Conservation (phyloP, 2,888 invertebrate species). For the Dryocosmus kuriphilus region DNA sequence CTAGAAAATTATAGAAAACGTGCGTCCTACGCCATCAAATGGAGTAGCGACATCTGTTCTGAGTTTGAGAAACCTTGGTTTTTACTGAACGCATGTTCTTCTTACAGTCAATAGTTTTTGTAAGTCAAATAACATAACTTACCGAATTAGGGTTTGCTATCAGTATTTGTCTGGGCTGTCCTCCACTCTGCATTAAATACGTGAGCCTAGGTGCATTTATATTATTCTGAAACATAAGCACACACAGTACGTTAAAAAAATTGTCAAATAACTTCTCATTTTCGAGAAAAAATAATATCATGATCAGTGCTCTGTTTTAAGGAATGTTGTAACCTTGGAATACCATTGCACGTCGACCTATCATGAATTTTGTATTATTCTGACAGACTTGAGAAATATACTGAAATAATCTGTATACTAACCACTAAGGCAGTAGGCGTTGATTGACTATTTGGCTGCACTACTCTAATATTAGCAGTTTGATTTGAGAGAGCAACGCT, state of each 20-base stretch:
- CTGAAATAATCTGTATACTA: slow-evolving; percentile 46
- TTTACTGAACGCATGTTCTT: no score
- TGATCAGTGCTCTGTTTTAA: no score
- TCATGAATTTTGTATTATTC: not conserved
- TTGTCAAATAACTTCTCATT: no score
- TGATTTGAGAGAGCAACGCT: slow-evolving; percentile 67
- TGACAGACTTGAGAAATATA: not conserved
- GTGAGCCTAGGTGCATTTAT: slow-evolving; percentile 69
- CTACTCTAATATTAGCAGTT: slow-evolving; percentile 68
- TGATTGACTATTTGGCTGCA: slow-evolving; percentile 69
- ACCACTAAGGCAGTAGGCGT: slow-evolving; percentile 73
- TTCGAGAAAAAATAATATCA: no score
- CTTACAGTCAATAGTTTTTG: not conserved
- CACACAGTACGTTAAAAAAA: no score
- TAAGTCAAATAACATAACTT: slow-evolving; percentile 47
- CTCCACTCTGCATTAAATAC: slow-evolving; percentile 73
- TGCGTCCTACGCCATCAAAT: no score
- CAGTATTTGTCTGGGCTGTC: slow-evolving; percentile 69
- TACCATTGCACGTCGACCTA: no score
- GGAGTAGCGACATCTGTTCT: no score
- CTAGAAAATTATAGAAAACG: no score
- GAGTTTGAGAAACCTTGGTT: no score
- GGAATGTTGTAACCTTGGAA: no score
- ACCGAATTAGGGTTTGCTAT: slow-evolving; percentile 70
- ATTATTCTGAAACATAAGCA: slow-evolving; percentile 68